phyloP scores from a whole-genome alignment of 2,888 invertebrate genomes.

The Onchidella celtica region DNA sequence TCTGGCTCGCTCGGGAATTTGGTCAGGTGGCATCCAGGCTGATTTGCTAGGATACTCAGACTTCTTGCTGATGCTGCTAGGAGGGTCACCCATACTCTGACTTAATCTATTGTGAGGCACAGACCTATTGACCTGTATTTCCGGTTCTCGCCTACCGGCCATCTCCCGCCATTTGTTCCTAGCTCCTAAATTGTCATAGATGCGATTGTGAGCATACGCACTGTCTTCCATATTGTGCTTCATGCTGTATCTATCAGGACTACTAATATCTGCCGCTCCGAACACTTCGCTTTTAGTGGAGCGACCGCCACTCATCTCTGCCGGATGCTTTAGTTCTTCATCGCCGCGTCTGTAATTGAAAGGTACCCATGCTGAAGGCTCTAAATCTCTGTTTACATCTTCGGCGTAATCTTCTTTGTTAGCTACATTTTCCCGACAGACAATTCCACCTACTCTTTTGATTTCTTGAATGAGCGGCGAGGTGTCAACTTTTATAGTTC shows the following conservation, averaged over 20 bases:
- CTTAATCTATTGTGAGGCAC: not conserved
- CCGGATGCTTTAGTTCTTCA: slow-evolving; percentile 1
- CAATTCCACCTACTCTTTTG: slow-evolving; percentile 40
- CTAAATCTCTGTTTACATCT: slow-evolving; percentile 41
- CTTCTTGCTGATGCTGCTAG: not conserved
- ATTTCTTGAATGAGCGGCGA: slow-evolving; percentile 17
- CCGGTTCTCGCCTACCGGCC: not conserved
- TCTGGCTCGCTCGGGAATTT: slow-evolving; percentile 29
- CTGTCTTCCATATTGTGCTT: slow-evolving; percentile 24
- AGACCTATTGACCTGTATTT: not conserved
- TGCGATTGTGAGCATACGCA: slow-evolving; percentile 23
- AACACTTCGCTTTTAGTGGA: not conserved
- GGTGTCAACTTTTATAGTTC: not conserved
- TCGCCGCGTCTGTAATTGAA: slow-evolving; percentile 7
- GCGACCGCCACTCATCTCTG: slow-evolving; percentile 3
- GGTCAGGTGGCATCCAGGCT: not conserved
- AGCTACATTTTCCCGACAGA: slow-evolving; percentile 40
- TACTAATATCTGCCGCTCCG: not conserved
- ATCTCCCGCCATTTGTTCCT: slow-evolving; percentile 31
- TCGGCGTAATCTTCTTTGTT: slow-evolving; percentile 48
- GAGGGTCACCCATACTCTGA: not conserved
- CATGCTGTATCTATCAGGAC: not conserved
- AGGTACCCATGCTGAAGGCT: slow-evolving; percentile 26
- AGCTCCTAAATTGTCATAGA: slow-evolving; percentile 22
- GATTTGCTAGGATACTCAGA: not conserved